A percentile compares a stretch with the other conserved stretches of the same genome.
phyloP scores from a whole-genome alignment of 2,888 invertebrate species.

The Idaea aversata region DNA sequence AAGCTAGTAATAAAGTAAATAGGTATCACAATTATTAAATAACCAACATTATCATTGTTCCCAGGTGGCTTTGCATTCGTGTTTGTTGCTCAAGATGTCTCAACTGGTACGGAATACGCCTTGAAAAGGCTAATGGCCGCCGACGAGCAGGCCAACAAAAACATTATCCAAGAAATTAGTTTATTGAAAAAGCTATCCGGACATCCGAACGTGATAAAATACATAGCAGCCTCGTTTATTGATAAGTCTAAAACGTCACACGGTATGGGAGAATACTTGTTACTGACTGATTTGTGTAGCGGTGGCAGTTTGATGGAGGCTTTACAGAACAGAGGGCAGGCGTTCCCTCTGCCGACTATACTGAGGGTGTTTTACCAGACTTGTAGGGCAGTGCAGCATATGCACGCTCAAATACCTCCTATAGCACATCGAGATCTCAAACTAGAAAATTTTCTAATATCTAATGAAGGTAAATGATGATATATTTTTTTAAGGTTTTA shows the following conservation, averaged over 20 bases:
- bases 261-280: constrained; percentile 93
- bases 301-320: constrained; percentile 88
- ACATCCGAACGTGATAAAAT: constrained; percentile 95
- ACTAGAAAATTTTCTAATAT: constrained; percentile 96
- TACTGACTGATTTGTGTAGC: constrained; percentile 95
- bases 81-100: constrained; percentile 94
- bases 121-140: constrained; percentile 93
- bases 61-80: constrained; percentile 98
- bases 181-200: constrained; percentile 93
- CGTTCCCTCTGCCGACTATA: constrained; percentile 85
- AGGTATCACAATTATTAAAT: neutral
- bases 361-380: constrained; percentile 95
- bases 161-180: constrained; percentile 90
- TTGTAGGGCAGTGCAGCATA: constrained; percentile 93
- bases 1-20: neutral
- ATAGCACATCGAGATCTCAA: constrained; percentile 98
- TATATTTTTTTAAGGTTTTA: constrained; percentile 10
- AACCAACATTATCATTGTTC: constrained; percentile 39
- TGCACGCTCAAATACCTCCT: constrained; percentile 95
- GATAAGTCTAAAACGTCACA: constrained; percentile 89
- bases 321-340: constrained; percentile 78
- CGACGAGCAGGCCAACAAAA: constrained; percentile 89
- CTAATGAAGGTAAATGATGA: constrained; percentile 83
- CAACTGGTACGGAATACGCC: constrained; percentile 93
- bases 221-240: constrained; percentile 90